Percentiles rank a stretch among this genome's conserved stretches.
Conservation (phyloP, 2,113 vertebrate species). For the Bambusicola thoracicus region DNA sequence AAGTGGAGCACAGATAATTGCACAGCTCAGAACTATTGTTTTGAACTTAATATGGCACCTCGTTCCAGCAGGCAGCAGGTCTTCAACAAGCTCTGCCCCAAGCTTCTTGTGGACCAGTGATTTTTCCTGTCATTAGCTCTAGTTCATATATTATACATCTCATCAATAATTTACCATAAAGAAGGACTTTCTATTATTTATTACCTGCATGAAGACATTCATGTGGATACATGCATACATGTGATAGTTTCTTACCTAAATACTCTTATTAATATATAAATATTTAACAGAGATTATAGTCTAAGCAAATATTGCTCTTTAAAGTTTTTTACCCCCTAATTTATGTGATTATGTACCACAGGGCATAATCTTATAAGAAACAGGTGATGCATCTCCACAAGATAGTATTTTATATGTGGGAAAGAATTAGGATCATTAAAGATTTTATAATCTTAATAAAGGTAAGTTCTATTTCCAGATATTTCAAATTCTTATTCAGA, state of each 20-base stretch:
- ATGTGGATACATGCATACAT: constrained; percentile 57
- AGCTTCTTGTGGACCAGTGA: constrained; percentile 23
- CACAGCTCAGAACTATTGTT: neutral
- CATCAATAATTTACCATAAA: constrained; percentile 66
- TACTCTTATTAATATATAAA: constrained; percentile 36
- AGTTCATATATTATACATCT: constrained; percentile 71
- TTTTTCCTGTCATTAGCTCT: constrained; percentile 40
- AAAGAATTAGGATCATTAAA: neutral
- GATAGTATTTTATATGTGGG: neutral
- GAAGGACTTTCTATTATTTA: constrained; percentile 67
- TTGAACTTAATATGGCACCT: neutral
- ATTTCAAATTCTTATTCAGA: neutral
- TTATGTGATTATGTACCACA: neutral
- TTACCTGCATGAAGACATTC: constrained; percentile 30
- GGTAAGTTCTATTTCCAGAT: accelerated
- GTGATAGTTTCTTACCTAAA: constrained; percentile 40
- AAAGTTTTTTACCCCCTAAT: neutral
- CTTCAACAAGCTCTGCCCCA: neutral
- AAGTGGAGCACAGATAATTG: neutral
- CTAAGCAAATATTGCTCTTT: neutral
- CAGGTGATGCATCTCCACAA: neutral
- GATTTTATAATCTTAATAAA: neutral
- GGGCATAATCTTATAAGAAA: neutral
- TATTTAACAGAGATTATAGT: constrained; percentile 27
- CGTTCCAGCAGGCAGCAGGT: neutral